Evolutionary conservation across 35 echinoderm and acorn worm genomes (phyloP).

Genomic region (Apostichopus parvimensis): DNA sequence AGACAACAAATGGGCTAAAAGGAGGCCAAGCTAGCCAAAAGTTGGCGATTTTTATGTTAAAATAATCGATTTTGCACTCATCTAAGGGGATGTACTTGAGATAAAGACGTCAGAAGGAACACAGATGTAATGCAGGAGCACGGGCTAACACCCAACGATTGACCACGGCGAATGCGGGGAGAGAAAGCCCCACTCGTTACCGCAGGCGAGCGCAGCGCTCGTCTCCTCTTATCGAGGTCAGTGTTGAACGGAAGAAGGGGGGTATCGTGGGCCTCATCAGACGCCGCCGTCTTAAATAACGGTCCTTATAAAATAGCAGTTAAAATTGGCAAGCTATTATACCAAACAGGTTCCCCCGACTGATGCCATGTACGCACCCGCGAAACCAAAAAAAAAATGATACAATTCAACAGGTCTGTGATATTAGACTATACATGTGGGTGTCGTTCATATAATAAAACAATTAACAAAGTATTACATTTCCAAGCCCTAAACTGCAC

Average conservation of each 20-base stretch:
- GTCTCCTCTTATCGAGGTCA: slow-evolving; percentile 36
- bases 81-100: slow-evolving; percentile 12
- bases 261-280: not conserved
- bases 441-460: no score
- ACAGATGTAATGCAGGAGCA: slow-evolving; percentile 24
- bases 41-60: slow-evolving; percentile 43
- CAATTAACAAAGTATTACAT: no score
- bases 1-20: slow-evolving; percentile 7
- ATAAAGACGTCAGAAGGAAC: not conserved
- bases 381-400: no score
- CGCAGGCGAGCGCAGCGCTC: slow-evolving; percentile 21
- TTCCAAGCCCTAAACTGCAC: no score
- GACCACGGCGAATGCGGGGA: slow-evolving; percentile 19
- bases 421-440: no score
- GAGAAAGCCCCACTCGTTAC: slow-evolving; percentile 15
- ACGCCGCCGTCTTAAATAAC: not conserved
- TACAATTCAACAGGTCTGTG: no score
- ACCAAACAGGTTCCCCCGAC: no score
- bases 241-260: slow-evolving; percentile 3
- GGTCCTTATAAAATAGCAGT: no score
- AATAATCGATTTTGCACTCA: slow-evolving; percentile 17
- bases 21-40: slow-evolving; percentile 1
- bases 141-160: not conserved
- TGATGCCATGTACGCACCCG: no score
- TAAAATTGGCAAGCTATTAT: no score